Evolutionary conservation across 2,113 vertebrate species (phyloP).

Genomic region (Cacatua alba): DNA sequence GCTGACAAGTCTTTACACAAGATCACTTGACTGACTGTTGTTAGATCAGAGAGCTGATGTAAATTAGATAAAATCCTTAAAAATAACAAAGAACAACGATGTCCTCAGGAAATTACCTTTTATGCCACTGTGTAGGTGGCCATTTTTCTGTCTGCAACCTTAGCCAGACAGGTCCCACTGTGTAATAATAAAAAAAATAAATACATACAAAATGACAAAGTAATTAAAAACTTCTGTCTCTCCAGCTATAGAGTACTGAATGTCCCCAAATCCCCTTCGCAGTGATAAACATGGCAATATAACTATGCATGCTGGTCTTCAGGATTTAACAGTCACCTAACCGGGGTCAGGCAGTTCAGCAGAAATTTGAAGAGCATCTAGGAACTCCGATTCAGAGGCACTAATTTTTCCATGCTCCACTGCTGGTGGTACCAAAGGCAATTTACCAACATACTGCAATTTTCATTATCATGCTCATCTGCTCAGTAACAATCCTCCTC

Average conservation of each 20-base stretch:
- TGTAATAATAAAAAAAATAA: background rate
- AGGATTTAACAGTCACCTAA: background rate
- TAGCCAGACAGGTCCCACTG: background rate
- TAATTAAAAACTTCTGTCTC: background rate
- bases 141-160: background rate
- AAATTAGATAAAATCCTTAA: background rate
- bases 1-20: background rate
- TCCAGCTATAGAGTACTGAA: background rate
- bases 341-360: background rate
- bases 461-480: background rate
- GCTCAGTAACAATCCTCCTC: background rate
- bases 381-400: conserved; percentile 1
- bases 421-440: background rate
- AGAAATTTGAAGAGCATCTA: background rate
- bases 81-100: background rate
- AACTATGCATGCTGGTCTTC: background rate
- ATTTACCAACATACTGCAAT: background rate
- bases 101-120: background rate
- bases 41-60: background rate
- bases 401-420: background rate
- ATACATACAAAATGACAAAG: background rate
- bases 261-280: background rate
- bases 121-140: background rate
- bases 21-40: background rate
- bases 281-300: background rate